These are phyloP conservation scores for Lophura nycthemera DNA, from an alignment of 2,113 vertebrate species.

Conservation along the genomic window DNA sequence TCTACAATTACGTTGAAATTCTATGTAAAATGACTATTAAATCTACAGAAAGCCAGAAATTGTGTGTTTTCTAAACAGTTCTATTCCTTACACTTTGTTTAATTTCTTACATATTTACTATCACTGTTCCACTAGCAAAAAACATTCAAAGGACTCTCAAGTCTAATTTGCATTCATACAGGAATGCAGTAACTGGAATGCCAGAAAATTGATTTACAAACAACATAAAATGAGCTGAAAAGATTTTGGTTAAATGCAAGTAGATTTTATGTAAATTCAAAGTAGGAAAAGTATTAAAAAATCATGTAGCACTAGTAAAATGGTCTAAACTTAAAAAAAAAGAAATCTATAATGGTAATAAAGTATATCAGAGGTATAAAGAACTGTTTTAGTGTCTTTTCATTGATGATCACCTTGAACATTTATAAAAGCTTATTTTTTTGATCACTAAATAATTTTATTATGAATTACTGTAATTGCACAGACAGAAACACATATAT, in stretches of 20 bases:
- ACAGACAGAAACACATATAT: not conserved
- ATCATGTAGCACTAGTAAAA: not conserved
- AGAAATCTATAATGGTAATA: not conserved
- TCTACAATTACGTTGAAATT: not conserved
- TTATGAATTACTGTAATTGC: not conserved
- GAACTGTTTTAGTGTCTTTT: not conserved
- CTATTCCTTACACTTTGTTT: not conserved
- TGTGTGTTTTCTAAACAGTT: not conserved
- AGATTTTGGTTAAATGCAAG: not conserved
- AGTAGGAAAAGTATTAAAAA: not conserved
- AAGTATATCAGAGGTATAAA: not conserved
- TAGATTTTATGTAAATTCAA: not conserved
- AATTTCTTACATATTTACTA: not conserved
- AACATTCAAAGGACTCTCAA: not conserved
- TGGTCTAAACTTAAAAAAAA: fast-evolving
- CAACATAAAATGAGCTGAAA: not conserved
- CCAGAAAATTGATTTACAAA: not conserved
- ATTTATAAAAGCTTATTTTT: not conserved
- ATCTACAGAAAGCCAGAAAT: not conserved
- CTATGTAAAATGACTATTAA: not conserved
- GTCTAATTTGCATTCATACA: not conserved
- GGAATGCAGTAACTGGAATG: not conserved
- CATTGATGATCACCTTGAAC: not conserved
- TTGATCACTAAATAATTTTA: not conserved
- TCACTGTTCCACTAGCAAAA: fast-evolving